Evolutionary conservation across 1,140 invertebrate genomes (phyloP).

Genomic region (Sesamia nonagrioides): DNA sequence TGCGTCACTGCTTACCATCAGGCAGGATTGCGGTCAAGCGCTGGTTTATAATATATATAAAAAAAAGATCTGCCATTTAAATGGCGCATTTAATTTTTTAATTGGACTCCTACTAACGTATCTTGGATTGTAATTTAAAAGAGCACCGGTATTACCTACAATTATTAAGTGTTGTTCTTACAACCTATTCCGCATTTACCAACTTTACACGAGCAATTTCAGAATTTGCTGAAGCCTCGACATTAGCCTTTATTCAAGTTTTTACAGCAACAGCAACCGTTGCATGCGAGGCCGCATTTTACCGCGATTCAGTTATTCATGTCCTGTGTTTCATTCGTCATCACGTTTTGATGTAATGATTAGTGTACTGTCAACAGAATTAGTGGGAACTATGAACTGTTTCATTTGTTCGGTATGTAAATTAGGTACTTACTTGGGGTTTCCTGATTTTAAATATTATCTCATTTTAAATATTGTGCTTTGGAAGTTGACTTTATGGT

Average conservation of each 20-base stretch:
- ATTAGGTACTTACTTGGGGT: conserved; percentile 3
- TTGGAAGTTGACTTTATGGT: too few species aligned
- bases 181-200: background rate
- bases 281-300: conserved; percentile 34
- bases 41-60: too few species aligned
- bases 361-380: conserved; percentile 49
- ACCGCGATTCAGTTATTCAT: conserved; percentile 52
- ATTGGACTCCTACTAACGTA: too few species aligned
- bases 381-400: conserved; percentile 15
- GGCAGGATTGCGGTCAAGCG: too few species aligned
- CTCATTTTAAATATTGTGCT: background rate
- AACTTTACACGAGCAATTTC: background rate
- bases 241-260: background rate
- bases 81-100: too few species aligned
- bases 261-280: conserved; percentile 11
- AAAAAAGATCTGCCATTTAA: too few species aligned
- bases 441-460: background rate
- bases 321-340: conserved; percentile 55
- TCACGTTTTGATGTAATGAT: conserved; percentile 56
- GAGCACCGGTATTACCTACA: too few species aligned
- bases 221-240: background rate
- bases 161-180: too few species aligned
- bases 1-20: too few species aligned
- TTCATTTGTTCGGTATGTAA: conserved; percentile 6
- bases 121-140: too few species aligned